Conservation (phyloP, 2,797 vertebrate genomes). For the Crocodylus rhombifer region DNA sequence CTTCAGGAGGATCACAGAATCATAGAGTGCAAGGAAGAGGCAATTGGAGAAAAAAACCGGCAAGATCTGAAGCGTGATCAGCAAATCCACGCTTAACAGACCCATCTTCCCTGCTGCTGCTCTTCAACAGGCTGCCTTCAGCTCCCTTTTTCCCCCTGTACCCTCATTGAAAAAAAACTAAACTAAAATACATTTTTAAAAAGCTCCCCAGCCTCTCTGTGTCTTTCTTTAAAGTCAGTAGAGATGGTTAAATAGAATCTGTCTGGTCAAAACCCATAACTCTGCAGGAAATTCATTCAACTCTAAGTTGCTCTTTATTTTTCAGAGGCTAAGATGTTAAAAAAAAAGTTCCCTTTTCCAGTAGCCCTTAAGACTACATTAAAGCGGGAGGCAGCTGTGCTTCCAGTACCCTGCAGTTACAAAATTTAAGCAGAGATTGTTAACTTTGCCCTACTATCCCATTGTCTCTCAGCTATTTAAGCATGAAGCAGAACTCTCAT, state of each 20-base stretch:
- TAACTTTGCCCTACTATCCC: constrained; percentile 79
- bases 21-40: constrained; percentile 95
- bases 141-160: constrained; percentile 63
- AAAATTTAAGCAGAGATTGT: constrained; percentile 78
- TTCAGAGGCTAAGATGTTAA: constrained; percentile 76
- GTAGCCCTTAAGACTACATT: constrained; percentile 78
- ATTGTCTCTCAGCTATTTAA: constrained; percentile 81
- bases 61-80: constrained; percentile 95
- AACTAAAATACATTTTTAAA: constrained; percentile 53
- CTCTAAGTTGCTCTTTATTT: constrained; percentile 71
- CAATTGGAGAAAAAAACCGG: constrained; percentile 98
- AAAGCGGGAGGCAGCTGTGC: constrained; percentile 76
- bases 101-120: constrained; percentile 85
- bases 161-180: constrained; percentile 75
- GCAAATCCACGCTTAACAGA: constrained; percentile 92
- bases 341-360: constrained; percentile 74
- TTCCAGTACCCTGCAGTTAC: constrained; percentile 82
- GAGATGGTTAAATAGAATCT: constrained; percentile 72
- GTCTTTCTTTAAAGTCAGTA: constrained; percentile 28
- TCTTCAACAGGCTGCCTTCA: constrained; percentile 68
- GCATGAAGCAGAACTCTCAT: constrained; percentile 57
- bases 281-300: constrained; percentile 73
- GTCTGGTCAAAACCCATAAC: constrained; percentile 68
- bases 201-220: constrained; percentile 20
- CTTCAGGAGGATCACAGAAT: constrained; percentile 95